Evolutionary conservation across 2,888 invertebrate species (phyloP), one percentile per base, ranked within the genome.

Genomic region (Sabellastarte sp.): DNA sequence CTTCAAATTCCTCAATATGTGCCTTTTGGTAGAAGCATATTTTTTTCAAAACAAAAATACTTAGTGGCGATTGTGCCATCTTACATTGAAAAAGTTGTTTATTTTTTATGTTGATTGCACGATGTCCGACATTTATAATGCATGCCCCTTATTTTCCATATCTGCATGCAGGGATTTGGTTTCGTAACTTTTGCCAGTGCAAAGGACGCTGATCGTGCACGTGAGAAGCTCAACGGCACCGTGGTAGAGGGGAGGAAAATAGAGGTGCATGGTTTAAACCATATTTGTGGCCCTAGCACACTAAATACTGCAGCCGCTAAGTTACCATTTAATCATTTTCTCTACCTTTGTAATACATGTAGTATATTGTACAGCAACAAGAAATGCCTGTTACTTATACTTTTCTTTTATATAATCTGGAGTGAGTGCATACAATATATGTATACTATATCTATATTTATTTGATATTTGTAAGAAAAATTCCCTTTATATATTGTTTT

Each of bases 181-280:
- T 99, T 99, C 93, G 98, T 99, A 91, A 99, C 98, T 91, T 99
- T 99, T 94, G 96, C 96, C 91, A 95, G 94, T 92, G 95, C 95
- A 91, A 93, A 92, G 90, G 98, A 99, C 90, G 98, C 98, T 89
- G 98, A 98, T 91, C 93, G 94, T 91, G 98, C 99, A 92, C 95
- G 98, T 90, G 96, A 96, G 91, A 95, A 96, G 91, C 93, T 99
- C 90, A 97, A 99, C 92, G 97, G 97, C 91, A 95, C 96, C 90
- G 95, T 97, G 92, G 96, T 98, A 91, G 99, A 99, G 93, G 98
- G 98, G 90, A 92, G 99, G 90, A 99, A 98, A 91, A 97, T 99
- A 91, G 99, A 98, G 95, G 97, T 97, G 84, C 76, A 76, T 78
- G 76, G 72, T 70, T 74, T 15, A 41, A 10, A 15, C 41, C 41